Conservation (phyloP, 2,113 vertebrate species). For the Dasypus novemcinctus region DNA sequence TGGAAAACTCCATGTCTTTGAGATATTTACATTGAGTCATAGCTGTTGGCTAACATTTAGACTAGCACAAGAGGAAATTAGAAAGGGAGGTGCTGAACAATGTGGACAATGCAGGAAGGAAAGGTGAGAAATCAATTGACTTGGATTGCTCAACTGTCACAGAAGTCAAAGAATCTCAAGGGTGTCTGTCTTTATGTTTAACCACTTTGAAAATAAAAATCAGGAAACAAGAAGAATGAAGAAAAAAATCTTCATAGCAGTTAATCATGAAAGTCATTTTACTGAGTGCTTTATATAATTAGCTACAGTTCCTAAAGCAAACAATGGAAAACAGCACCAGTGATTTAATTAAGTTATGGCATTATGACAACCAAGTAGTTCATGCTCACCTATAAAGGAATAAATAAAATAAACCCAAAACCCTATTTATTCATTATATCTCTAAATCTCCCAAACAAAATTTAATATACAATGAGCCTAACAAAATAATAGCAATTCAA, state of each 20-base stretch:
- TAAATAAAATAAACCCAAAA: too few species aligned
- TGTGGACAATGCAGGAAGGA: slow-evolving; percentile 13
- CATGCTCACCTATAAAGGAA: too few species aligned
- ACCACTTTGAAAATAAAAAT: neutral
- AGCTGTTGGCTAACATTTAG: slow-evolving; percentile 30
- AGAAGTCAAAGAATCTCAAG: slow-evolving; percentile 9
- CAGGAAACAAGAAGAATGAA: neutral
- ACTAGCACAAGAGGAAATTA: slow-evolving; percentile 17
- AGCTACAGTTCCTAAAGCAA: too few species aligned
- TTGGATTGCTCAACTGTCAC: slow-evolving; percentile 5
- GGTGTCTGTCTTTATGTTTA: neutral
- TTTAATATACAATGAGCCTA: too few species aligned
- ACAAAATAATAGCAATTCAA: too few species aligned
- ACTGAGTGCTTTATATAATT: too few species aligned
- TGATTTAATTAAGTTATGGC: too few species aligned
- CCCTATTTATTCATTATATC: too few species aligned
- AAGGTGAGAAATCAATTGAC: slow-evolving; percentile 23
- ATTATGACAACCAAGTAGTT: too few species aligned
- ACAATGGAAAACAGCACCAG: too few species aligned
- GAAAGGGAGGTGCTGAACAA: neutral
- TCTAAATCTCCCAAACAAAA: too few species aligned
- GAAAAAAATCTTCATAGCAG: neutral
- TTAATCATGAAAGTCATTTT: neutral
- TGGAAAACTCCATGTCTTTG: slow-evolving; percentile 24
- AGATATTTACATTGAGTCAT: slow-evolving; percentile 8